A percentile compares a stretch with the other conserved stretches of the same genome.
Evolutionary conservation across 2,113 vertebrate species (phyloP).

Genomic region (Sander lucioperca): DNA sequence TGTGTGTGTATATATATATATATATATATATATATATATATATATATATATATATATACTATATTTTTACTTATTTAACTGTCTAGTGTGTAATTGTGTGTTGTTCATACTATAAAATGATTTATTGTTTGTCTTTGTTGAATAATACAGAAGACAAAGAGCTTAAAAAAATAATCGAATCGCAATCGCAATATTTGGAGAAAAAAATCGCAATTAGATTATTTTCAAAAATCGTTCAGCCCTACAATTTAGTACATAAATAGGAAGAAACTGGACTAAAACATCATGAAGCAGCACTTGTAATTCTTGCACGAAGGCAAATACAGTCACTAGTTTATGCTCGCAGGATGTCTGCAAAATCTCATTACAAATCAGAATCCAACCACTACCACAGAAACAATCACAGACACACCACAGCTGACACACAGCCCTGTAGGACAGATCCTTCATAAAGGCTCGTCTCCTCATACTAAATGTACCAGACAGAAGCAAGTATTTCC

Average conservation of each 20-base stretch:
- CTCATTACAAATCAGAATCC: slow-evolving; percentile 46
- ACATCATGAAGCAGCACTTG: background rate
- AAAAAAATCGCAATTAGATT: too few relatives aligned
- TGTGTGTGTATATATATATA: too few relatives aligned
- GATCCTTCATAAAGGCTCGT: slow-evolving; percentile 57
- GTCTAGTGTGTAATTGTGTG: too few relatives aligned
- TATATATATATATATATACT: too few relatives aligned
- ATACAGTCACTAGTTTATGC: background rate
- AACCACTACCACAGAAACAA: slow-evolving; percentile 53
- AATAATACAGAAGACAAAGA: too few relatives aligned
- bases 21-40: too few relatives aligned
- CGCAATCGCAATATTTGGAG: too few relatives aligned
- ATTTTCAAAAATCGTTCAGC: too few relatives aligned
- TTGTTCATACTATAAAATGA: too few relatives aligned
- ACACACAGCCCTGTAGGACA: slow-evolving; percentile 65
- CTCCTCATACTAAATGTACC: slow-evolving; percentile 75
- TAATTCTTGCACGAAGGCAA: background rate
- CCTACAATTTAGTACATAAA: background rate
- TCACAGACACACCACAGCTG: slow-evolving; percentile 59
- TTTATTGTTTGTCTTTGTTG: too few relatives aligned
- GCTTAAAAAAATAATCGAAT: too few relatives aligned
- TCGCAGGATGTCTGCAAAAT: slow-evolving; percentile 26
- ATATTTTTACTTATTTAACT: too few relatives aligned
- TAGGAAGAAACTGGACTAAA: background rate
- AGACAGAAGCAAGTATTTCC: slow-evolving; percentile 63